Evolutionary conservation across 2,113 vertebrate genomes (phyloP), one percentile per base, ranked within the genome.

Genomic region (Monopterus albus): DNA sequence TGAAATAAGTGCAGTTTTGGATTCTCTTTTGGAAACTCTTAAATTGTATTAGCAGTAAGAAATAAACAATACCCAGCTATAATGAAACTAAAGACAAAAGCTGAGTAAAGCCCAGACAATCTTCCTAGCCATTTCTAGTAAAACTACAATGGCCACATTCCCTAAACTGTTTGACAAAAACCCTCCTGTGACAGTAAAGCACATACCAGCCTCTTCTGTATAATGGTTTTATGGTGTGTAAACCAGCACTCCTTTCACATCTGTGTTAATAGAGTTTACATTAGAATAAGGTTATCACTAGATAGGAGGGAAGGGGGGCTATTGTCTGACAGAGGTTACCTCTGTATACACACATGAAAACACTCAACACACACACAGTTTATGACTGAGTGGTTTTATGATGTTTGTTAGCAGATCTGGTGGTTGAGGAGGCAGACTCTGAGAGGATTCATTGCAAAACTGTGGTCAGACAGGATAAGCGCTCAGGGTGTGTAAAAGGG

Each of bases 251-350:
- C 76, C 79, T 80, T 87, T 84, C 83, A 85, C 86, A 63, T 83
- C 60, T 76, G 65, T 35, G 60, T 82, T 80, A 84, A 77, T 70
- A 69, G 75, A 85, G 87, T 88, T 90, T 88, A 86, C 82, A 84
- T 88, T 80, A 67, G 82, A 50, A 71, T 81, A 85, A 70, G 64
- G 82, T 85, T 88, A 87, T 89, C 75, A 65, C 75, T 71, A 45
- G 23, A 70, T 23, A 63, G 42, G 43, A 36, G 39, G 17, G 1
- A 20, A 9, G 38, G 50, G 43, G 23, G 43, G 23, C 61, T 55
- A 38, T 80, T 28, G 72, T 60, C 58, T 81, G 57, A 72, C 26
- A 2, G 78, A 52, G 79, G 78, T 64, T 77, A 68, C 62, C 87
- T 72, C 49, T 65, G 45, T 61, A 36, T 35, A 28, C 71, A 77